These are phyloP conservation scores for Drosophila hawaiiensis DNA, from an alignment of 2,888 invertebrate species.

Conservation along the genomic window DNA sequence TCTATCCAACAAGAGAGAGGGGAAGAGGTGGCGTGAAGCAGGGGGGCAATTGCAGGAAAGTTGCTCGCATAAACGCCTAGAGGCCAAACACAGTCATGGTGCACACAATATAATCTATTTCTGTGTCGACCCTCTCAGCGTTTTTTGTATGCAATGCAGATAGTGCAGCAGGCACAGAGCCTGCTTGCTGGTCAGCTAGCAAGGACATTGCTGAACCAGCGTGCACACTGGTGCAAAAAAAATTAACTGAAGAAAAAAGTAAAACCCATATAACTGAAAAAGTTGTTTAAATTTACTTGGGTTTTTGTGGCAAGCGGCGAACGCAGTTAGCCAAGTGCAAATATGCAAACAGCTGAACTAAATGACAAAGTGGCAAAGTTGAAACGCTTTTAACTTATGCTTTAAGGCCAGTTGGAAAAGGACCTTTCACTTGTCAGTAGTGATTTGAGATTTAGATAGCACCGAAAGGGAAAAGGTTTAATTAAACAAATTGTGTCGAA, in stretches of 20 bases:
- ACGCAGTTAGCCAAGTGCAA: slow-evolving; percentile 50
- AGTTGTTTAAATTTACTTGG: slow-evolving; percentile 64
- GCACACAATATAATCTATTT: slow-evolving; percentile 78
- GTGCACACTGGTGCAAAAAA: slow-evolving; percentile 11
- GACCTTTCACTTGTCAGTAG: background rate
- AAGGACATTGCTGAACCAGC: background rate
- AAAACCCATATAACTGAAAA: slow-evolving; percentile 19
- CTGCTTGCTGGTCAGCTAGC: background rate
- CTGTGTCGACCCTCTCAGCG: slow-evolving; percentile 55
- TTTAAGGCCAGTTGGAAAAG: background rate
- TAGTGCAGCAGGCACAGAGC: slow-evolving; percentile 43
- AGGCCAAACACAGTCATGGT: slow-evolving; percentile 63
- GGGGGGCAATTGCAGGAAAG: background rate
- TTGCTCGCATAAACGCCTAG: slow-evolving; percentile 63
- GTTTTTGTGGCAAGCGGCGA: slow-evolving; percentile 52
- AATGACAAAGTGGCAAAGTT: slow-evolving; percentile 46
- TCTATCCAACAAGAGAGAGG: background rate
- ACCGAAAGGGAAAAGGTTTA: background rate
- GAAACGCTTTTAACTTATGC: slow-evolving; percentile 16
- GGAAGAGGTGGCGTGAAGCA: too few species aligned
- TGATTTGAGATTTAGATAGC: background rate
- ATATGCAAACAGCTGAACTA: slow-evolving; percentile 68
- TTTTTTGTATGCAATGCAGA: slow-evolving; percentile 47
- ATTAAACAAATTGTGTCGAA: background rate
- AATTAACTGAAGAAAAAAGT: slow-evolving; percentile 1